Evolutionary conservation across 2,113 vertebrate genomes (phyloP).

Genomic region (Grantiella picta): DNA sequence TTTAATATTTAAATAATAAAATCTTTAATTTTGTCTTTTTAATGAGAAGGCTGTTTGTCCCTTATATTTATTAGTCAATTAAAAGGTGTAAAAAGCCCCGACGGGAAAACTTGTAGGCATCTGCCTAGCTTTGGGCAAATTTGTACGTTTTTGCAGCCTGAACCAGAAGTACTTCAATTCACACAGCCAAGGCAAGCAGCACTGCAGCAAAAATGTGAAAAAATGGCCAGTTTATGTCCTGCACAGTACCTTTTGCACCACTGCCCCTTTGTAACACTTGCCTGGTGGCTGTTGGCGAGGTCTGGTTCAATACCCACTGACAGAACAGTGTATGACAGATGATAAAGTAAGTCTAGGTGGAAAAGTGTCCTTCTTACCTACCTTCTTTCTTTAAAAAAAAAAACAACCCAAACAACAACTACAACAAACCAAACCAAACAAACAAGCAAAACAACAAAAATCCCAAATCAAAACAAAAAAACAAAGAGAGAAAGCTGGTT

Average conservation of each 20-base stretch:
- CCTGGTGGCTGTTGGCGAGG: neutral
- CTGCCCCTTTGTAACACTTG: neutral
- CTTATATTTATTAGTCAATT: neutral
- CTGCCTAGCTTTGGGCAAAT: neutral
- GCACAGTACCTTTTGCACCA: rapidly evolving
- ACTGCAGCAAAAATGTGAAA: neutral
- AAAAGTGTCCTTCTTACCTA: conserved; percentile 9
- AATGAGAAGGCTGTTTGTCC: neutral
- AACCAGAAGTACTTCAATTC: neutral
- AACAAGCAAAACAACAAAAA: neutral
- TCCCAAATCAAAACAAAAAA: no score
- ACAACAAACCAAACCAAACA: neutral
- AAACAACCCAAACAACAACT: no score
- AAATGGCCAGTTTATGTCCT: neutral
- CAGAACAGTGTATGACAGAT: neutral
- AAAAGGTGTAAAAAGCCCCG: neutral
- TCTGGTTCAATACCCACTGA: neutral
- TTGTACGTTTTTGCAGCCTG: neutral
- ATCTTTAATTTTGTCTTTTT: neutral
- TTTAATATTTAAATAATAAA: neutral
- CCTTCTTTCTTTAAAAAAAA: neutral
- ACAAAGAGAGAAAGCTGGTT: no score
- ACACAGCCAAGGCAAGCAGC: neutral
- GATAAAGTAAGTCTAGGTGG: neutral
- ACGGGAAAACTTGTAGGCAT: neutral